Evolutionary conservation across 2,888 invertebrate genomes (phyloP).

Genomic region (Epinotia bilunana): DNA sequence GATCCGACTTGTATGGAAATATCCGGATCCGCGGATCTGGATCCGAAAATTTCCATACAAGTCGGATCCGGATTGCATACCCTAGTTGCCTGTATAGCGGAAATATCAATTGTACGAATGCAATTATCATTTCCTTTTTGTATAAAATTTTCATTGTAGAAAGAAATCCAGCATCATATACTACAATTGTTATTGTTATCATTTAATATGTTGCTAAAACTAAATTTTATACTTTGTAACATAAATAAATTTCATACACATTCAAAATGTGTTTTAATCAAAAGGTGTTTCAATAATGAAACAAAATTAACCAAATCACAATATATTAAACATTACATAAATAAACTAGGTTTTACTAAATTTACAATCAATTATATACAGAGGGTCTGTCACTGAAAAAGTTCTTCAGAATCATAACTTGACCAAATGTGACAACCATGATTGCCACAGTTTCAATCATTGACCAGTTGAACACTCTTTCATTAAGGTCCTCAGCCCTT

Average conservation of each 20-base stretch:
- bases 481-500: constrained; percentile 98
- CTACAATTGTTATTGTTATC: background rate
- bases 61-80: too few relatives aligned
- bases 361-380: constrained; percentile 76
- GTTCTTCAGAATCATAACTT: constrained; percentile 95
- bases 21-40: too few relatives aligned
- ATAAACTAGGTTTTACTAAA: constrained; percentile 67
- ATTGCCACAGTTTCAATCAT: constrained; percentile 94
- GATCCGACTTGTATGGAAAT: too few relatives aligned
- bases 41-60: too few relatives aligned
- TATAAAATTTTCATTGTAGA: background rate
- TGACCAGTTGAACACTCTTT: constrained; percentile 97
- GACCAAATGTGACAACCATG: constrained; percentile 93
- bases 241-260: constrained; percentile 43
- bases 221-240: constrained; percentile 24
- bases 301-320: constrained; percentile 56
- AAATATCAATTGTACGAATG: background rate
- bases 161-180: background rate
- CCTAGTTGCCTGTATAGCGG: background rate
- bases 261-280: constrained; percentile 18
- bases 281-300: constrained; percentile 48
- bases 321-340: constrained; percentile 66
- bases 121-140: background rate
- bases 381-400: constrained; percentile 89
- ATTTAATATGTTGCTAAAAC: background rate